A percentile compares a stretch with the other conserved stretches of the same genome.
Conservation (phyloP, 1,140 invertebrate species). For the Potamilus streckersoni region DNA sequence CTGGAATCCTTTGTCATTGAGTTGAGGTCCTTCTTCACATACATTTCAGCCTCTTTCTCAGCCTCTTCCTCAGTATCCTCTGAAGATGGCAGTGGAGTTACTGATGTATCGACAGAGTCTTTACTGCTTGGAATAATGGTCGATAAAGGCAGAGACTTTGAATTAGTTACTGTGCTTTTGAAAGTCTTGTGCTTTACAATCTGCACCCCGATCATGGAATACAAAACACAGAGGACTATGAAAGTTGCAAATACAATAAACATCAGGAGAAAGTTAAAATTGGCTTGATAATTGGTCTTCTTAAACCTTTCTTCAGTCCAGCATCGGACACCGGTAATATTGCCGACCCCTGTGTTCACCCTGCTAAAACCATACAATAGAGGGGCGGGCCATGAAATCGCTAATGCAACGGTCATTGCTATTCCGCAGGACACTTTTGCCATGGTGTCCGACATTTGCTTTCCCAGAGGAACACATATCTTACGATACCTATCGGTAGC, state of each 20-base stretch:
- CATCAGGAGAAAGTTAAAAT: too few species aligned
- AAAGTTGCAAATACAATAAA: too few species aligned
- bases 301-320: slow-evolving; percentile 27
- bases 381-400: slow-evolving; percentile 43
- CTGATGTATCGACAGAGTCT: too few species aligned
- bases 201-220: slow-evolving; percentile 34
- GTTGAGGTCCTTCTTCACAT: too few species aligned
- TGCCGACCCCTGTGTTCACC: background rate
- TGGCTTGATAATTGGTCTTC: background rate
- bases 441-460: slow-evolving; percentile 17
- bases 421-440: slow-evolving; percentile 35
- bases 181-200: slow-evolving; percentile 37
- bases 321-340: slow-evolving; percentile 27
- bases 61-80: too few species aligned
- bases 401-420: slow-evolving; percentile 23
- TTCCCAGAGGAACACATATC: slow-evolving; percentile 39
- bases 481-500: slow-evolving; percentile 49
- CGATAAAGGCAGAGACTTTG: background rate
- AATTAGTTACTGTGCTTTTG: slow-evolving; percentile 12
- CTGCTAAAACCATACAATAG: slow-evolving; percentile 34
- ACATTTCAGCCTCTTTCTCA: too few species aligned
- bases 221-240: slow-evolving; percentile 29
- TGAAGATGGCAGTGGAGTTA: too few species aligned
- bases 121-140: too few species aligned
- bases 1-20: too few species aligned